These are phyloP conservation scores for Telmatherina bonti DNA, from an alignment of 2,797 vertebrate genomes.

Conservation along the genomic window DNA sequence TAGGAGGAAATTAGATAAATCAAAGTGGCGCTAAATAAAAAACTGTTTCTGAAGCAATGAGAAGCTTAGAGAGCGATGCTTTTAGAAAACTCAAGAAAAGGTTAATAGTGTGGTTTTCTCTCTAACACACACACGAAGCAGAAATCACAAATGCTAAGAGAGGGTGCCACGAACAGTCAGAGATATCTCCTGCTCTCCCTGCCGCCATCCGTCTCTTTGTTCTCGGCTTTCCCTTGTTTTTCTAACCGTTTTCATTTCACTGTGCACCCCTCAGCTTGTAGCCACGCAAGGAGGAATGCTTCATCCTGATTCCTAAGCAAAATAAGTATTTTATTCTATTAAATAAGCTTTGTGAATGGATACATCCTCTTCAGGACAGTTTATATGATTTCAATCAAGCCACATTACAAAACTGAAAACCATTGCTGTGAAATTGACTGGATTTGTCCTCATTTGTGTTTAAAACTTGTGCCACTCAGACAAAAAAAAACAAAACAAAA, in stretches of 20 bases:
- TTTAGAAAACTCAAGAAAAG: not conserved
- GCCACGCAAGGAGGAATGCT: constrained; percentile 22
- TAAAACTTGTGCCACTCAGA: not conserved
- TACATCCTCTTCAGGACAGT: not conserved
- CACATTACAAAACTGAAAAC: not conserved
- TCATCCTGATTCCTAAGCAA: constrained; percentile 24
- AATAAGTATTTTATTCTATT: constrained; percentile 25
- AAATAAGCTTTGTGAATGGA: not conserved
- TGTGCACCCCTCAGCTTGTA: constrained; percentile 1
- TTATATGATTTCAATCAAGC: not conserved
- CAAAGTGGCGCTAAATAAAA: not conserved
- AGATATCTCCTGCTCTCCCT: constrained; percentile 25
- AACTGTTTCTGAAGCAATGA: not conserved
- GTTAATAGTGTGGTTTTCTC: not conserved
- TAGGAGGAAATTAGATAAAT: constrained; percentile 27
- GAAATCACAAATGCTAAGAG: not conserved
- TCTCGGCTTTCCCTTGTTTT: not conserved
- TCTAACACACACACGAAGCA: not conserved
- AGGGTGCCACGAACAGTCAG: constrained; percentile 26
- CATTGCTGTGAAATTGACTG: not conserved
- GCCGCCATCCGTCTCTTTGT: constrained; percentile 21
- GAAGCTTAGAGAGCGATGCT: not conserved
- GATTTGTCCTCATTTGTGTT: not conserved
- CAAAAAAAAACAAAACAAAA: not conserved
- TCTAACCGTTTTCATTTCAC: not conserved